phyloP scores from a whole-genome alignment of 2,113 vertebrate genomes.

The Alectura lathami region DNA sequence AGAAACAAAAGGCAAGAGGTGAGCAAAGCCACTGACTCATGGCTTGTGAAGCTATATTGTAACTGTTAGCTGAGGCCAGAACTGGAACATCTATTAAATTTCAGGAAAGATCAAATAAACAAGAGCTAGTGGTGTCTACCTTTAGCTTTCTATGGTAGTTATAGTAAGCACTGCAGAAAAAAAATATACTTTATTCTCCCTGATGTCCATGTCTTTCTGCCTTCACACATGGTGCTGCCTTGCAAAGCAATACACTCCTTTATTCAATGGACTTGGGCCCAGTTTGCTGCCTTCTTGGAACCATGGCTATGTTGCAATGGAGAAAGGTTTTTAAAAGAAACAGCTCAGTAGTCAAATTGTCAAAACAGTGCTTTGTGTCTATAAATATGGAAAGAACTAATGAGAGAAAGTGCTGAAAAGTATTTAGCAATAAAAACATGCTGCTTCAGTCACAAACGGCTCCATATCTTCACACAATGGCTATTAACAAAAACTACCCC shows the following conservation, averaged over 20 bases:
- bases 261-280: not conserved
- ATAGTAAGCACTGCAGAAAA: not conserved
- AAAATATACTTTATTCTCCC: not conserved
- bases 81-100: not conserved
- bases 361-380: not conserved
- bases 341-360: not conserved
- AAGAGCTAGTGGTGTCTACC: not conserved
- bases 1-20: rapidly evolving
- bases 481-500: not conserved
- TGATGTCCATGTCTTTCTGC: not conserved
- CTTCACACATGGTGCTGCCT: not conserved
- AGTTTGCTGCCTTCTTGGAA: not conserved
- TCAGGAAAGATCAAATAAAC: not conserved
- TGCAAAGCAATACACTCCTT: not conserved
- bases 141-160: not conserved
- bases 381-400: not conserved
- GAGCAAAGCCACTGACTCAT: not conserved
- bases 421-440: not conserved
- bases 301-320: not conserved
- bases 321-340: not conserved
- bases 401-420: not conserved
- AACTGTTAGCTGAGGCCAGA: not conserved
- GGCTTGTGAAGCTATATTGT: not conserved
- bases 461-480: not conserved
- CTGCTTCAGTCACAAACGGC: not conserved